phyloP scores from a whole-genome alignment of 2,888 invertebrate genomes.

The Drosophila nr. fundita region DNA sequence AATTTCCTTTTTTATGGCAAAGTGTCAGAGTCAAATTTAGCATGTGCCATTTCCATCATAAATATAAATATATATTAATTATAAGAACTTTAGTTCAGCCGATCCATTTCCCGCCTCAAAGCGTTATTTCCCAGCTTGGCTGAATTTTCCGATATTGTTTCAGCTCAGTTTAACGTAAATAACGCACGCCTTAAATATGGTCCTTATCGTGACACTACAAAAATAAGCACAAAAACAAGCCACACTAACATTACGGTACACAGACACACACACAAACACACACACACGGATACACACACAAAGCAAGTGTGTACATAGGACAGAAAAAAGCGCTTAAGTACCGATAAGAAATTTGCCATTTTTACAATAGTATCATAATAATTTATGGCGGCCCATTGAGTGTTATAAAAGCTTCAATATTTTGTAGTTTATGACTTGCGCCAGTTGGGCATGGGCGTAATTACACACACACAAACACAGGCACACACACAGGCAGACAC shows the following conservation, averaged over 20 bases:
- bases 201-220: slow-evolving; percentile 37
- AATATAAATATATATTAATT: slow-evolving; percentile 2
- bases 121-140: slow-evolving; percentile 3
- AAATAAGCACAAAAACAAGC: slow-evolving; percentile 5
- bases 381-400: slow-evolving; percentile 82
- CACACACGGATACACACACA: neutral
- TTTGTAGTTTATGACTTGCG: slow-evolving; percentile 80
- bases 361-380: slow-evolving; percentile 82
- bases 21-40: neutral
- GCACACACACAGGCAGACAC: slow-evolving; percentile 9
- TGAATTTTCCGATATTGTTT: slow-evolving; percentile 1
- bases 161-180: slow-evolving; percentile 19
- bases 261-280: neutral
- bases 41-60: neutral
- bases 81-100: neutral
- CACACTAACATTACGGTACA: neutral
- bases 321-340: slow-evolving; percentile 72
- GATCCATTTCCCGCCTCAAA: neutral
- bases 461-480: slow-evolving; percentile 64
- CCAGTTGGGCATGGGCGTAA: slow-evolving; percentile 78
- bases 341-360: slow-evolving; percentile 82
- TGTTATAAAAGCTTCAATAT: slow-evolving; percentile 83
- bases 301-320: slow-evolving; percentile 21
- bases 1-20: neutral
- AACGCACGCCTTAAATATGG: slow-evolving; percentile 23